A percentile compares a stretch with the other conserved stretches of the same genome.
Evolutionary conservation across 1,140 invertebrate species (phyloP).

Genomic region (Grapholita molesta): DNA sequence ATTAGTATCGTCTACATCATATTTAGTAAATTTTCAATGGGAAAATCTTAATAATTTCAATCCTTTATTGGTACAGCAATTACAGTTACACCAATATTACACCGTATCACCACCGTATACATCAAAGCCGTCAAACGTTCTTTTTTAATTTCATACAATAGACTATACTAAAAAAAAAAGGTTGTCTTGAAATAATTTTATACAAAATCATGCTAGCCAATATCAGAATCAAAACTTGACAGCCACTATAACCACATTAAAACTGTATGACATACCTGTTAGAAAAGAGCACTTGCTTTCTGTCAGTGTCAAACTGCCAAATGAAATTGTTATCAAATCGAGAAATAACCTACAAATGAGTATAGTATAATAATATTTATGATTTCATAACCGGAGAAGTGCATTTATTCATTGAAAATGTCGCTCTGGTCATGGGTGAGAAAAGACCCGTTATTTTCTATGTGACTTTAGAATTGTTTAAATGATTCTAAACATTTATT

Average conservation of each 20-base stretch:
- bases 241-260: not conserved
- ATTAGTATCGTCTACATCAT: too few species aligned
- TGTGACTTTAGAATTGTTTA: not conserved
- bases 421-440: constrained; percentile 51
- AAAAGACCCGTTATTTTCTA: not conserved
- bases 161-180: not conserved
- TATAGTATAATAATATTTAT: too few species aligned
- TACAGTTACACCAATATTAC: too few species aligned
- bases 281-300: not conserved
- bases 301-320: not conserved
- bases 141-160: not conserved
- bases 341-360: not conserved
- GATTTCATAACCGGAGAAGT: not conserved
- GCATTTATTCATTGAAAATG: not conserved
- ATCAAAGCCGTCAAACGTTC: not conserved
- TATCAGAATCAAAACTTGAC: not conserved
- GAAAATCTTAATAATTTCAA: too few species aligned
- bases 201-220: not conserved
- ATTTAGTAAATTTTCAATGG: too few species aligned
- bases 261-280: too few species aligned
- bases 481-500: constrained; percentile 15
- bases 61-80: too few species aligned
- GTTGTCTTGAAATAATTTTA: not conserved
- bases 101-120: too few species aligned
- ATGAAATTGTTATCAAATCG: not conserved